A percentile compares a stretch with the other conserved stretches of the same genome.
These are phyloP conservation scores for Dasypus novemcinctus DNA, from an alignment of 2,113 vertebrate genomes.

Conservation along the genomic window DNA sequence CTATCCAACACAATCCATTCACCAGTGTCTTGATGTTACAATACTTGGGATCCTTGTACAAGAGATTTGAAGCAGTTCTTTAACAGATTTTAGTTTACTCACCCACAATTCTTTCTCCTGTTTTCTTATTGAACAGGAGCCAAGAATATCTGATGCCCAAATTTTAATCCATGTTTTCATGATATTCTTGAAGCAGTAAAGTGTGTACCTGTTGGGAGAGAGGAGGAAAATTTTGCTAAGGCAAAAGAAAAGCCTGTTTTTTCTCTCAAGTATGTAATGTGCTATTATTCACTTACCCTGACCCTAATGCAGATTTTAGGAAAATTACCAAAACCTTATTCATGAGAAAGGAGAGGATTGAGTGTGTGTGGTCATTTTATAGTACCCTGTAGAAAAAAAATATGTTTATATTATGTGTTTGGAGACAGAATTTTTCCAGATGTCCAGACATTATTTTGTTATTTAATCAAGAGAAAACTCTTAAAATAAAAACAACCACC, in stretches of 20 bases:
- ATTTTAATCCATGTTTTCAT: not conserved
- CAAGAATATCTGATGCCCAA: not conserved
- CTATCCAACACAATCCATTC: not conserved
- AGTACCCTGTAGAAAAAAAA: slow-evolving; percentile 46
- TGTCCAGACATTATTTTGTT: slow-evolving; percentile 62
- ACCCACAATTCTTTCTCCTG: not conserved
- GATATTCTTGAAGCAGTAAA: slow-evolving; percentile 17
- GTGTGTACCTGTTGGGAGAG: not conserved
- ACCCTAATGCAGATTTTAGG: slow-evolving; percentile 44
- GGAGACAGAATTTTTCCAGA: slow-evolving; percentile 72
- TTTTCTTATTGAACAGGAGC: not conserved
- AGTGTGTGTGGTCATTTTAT: slow-evolving; percentile 51
- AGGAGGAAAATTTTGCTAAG: not conserved
- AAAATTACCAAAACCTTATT: slow-evolving; percentile 65
- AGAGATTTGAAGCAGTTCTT: not conserved
- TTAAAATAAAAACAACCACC: slow-evolving; percentile 1
- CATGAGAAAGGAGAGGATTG: slow-evolving; percentile 19
- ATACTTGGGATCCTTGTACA: not conserved
- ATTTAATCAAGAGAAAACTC: slow-evolving; percentile 30
- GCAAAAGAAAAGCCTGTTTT: slow-evolving; percentile 1
- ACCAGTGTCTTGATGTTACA: not conserved
- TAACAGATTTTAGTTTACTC: not conserved
- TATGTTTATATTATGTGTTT: slow-evolving; percentile 59
- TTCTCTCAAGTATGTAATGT: slow-evolving; percentile 20
- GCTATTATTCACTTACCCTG: slow-evolving; percentile 55